A percentile compares a stretch with the other conserved stretches of the same genome.
Evolutionary conservation across 2,888 invertebrate genomes (phyloP).

Genomic region (Myathropa florea): DNA sequence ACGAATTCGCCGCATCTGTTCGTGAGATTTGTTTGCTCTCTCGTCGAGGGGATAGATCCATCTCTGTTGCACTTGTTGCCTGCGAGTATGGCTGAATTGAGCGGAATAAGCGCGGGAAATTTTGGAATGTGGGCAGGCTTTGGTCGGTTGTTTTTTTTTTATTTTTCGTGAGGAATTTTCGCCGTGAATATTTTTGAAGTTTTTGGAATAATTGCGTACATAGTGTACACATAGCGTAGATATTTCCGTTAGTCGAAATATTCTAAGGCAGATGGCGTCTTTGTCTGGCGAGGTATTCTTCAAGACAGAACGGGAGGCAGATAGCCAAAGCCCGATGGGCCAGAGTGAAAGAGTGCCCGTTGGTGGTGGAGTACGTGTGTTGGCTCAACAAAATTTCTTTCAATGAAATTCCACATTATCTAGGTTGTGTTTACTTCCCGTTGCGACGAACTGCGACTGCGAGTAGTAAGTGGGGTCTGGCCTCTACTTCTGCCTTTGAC

Average conservation of each 20-base stretch:
- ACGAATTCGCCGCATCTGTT: slow-evolving; percentile 52
- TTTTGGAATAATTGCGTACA: slow-evolving; percentile 66
- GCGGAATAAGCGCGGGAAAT: slow-evolving; percentile 43
- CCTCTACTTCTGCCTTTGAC: background rate
- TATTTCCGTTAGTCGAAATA: slow-evolving; percentile 66
- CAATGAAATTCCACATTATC: slow-evolving; percentile 69
- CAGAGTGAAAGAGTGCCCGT: slow-evolving; percentile 33
- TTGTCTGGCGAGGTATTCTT: slow-evolving; percentile 1
- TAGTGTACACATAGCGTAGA: slow-evolving; percentile 55
- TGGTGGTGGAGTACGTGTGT: slow-evolving; percentile 41
- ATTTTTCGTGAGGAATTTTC: slow-evolving; percentile 62
- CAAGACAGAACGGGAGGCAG: slow-evolving; percentile 41
- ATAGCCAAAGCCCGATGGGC: slow-evolving; percentile 1
- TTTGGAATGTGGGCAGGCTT: slow-evolving; percentile 54
- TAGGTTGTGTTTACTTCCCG: slow-evolving; percentile 70
- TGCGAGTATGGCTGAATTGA: slow-evolving; percentile 34
- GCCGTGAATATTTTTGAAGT: slow-evolving; percentile 62
- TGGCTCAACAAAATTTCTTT: slow-evolving; percentile 65
- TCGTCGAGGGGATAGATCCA: background rate
- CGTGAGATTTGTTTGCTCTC: slow-evolving; percentile 13
- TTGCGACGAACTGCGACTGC: slow-evolving; percentile 53
- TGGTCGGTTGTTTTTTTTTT: background rate
- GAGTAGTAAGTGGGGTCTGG: slow-evolving; percentile 8
- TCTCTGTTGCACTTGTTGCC: slow-evolving; percentile 3
- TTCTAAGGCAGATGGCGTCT: slow-evolving; percentile 67